Evolutionary conservation across 2,888 invertebrate species (phyloP), one percentile per base, ranked within the genome.

Genomic region (Tortrix viridana): DNA sequence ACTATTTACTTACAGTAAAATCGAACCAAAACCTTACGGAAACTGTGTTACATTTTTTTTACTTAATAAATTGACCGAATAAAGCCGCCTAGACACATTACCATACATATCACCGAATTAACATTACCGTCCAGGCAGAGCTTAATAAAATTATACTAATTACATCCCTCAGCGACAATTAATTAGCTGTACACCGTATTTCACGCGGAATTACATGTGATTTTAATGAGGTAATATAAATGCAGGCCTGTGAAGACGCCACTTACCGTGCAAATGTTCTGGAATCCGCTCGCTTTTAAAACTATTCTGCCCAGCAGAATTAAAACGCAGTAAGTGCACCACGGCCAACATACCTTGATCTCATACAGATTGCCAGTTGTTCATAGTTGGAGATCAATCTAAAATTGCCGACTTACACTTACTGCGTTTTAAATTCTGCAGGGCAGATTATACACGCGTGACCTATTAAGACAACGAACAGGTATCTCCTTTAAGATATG

Each of bases 191-290:
- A 32, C 47, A 47, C 52, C 52, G 53, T 63, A 53, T 58, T 63
- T 63, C 58, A 63, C 53, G 58, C 41, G 44, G 62, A 61, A 62
- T 63, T 63, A 63, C 63, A 63, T 63, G 62, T 62, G 62, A 46
- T 62, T 63, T 47, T 63, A 63, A 63, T 63, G 58, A 63, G 63
- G 46, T 53, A 52, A 63, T 63, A 63, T 63, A 63, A 57, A 63
- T 58, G 63, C 63, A 43, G 53, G 43, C 26, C 38, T 6, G 43
- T 38, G 26, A 14, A 9, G 48, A 38, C 18, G 38, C 56, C 32
- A 56, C 26, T 56, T 49, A n/a, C 55, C 32, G 57, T 41, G 18
- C 47, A 19, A 26, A 47, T 54, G 37, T 41, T 16, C 41, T 47
- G 20, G 47, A 32, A 41, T 41, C 41, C 16, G 16, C 6, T 14